These are phyloP conservation scores for Platycheirus rosarum DNA, from an alignment of 2,888 invertebrate species.

Conservation along the genomic window DNA sequence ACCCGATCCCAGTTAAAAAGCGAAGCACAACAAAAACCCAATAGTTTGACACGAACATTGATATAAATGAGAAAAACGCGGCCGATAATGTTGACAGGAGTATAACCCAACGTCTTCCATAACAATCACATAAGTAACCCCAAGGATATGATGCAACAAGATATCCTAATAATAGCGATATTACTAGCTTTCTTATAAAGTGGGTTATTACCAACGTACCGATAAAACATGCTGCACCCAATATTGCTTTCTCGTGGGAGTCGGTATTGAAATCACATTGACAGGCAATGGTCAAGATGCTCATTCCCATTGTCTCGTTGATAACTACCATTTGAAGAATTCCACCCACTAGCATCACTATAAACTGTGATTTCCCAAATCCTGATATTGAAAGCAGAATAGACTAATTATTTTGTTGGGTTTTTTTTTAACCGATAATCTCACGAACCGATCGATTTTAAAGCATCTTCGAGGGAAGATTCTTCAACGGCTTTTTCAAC, in stretches of 20 bases:
- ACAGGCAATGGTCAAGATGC: constrained; percentile 83
- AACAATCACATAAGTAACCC: constrained; percentile 85
- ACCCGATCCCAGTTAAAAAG: constrained; percentile 84
- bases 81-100: constrained; percentile 82
- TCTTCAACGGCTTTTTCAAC: no score
- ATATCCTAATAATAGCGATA: constrained; percentile 81
- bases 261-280: constrained; percentile 87
- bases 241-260: constrained; percentile 85
- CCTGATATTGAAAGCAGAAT: no score
- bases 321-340: constrained; percentile 77
- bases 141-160: constrained; percentile 84
- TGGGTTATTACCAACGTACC: constrained; percentile 82
- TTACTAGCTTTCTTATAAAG: no score
- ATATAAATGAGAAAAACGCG: constrained; percentile 82
- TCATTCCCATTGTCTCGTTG: not conserved
- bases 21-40: constrained; percentile 84
- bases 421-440: no score
- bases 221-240: constrained; percentile 86
- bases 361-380: constrained; percentile 86
- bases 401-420: no score
- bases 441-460: no score
- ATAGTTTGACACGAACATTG: constrained; percentile 83
- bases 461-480: no score
- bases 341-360: constrained; percentile 85
- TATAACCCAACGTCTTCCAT: constrained; percentile 83